Base-by-base conservation (phyloP, 2,888 invertebrate genomes). In the Trissonchulus sp. region DNA sequence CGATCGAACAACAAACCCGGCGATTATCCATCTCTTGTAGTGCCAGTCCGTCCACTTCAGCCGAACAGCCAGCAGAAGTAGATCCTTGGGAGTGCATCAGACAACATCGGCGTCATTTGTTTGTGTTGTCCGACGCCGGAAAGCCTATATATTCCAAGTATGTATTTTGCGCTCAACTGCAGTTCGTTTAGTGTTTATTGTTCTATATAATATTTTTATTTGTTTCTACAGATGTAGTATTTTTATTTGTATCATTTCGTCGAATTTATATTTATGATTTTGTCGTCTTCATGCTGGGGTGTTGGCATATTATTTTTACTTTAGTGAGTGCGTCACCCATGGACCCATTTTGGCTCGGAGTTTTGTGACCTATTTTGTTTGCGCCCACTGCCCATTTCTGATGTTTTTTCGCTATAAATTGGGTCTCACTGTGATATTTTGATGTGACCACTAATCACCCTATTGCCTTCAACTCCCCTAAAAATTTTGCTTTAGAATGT, bases 101-200 rank as follows among this genome's bases (percentile, higher is more conserved):
- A 30, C 15, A 63, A 63, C 30, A 3, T 28, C 3, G 8, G 15
- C 3, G 3, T 84, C 96, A 97, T 87, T 90, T 98, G 37, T 97
- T 98, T 84, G 92, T 98, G 80, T 85, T 97, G 38, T 96, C 96
- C 85, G 91, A 93, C 81, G 94, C 97, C 18, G 97, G 97, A 1
- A 98, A 98, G 86, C 97, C 97, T 28, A 93, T 98, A 80, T 98
- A 96, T 86, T 92, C 94, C 18, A 89, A 92, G 90, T 91, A 85
- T 78, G 82, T 80, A 30, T 74, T 28, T 33, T 72, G 8, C 8
- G 71, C 65, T 63, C n/a, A n/a, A n/a, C n/a, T n/a, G n/a, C n/a
- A n/a, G n/a, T 48, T 48, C 8, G 48, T 48, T 48, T 23, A 48
- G 8, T 15, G 48, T 48, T 48, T 48, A 8, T 48, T 8, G 8